Conservation (phyloP, 2,888 invertebrate species). For the Pharmacophagus antenor region DNA sequence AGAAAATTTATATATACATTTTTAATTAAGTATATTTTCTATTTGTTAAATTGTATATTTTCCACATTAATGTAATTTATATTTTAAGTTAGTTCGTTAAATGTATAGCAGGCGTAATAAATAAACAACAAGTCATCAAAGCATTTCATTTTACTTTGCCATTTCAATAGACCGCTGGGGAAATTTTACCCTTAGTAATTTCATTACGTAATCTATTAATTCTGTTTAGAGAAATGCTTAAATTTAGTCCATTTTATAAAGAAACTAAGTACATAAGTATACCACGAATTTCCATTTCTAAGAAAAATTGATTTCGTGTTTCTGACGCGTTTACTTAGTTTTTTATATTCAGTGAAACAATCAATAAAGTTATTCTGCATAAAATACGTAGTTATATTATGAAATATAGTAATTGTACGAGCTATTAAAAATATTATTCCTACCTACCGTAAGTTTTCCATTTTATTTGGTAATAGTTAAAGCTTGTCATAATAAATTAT, state of each 20-base stretch:
- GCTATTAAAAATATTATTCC: no score
- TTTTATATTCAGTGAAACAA: no score
- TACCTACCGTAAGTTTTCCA: no score
- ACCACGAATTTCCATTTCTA: no score
- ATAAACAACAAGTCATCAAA: slow-evolving; percentile 1
- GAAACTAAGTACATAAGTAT: no score
- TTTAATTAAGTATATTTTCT: background rate
- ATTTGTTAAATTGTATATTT: background rate
- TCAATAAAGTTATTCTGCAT: no score
- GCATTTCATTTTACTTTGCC: slow-evolving; percentile 1
- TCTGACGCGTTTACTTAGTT: no score
- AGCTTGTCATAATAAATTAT: no score
- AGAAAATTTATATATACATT: background rate
- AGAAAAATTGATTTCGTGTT: no score
- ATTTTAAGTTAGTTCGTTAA: background rate
- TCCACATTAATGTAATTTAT: background rate
- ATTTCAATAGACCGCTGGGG: slow-evolving; percentile 9
- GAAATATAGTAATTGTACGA: no score
- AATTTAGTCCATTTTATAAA: background rate
- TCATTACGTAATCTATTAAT: slow-evolving; percentile 13
- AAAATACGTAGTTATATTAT: no score
- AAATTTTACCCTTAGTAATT: slow-evolving; percentile 6
- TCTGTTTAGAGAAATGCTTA: background rate
- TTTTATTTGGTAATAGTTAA: no score
- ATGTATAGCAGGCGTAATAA: background rate